These are phyloP conservation scores for Gymnoscopelus microlampas DNA, from an alignment of 2,797 vertebrate genomes.

Conservation along the genomic window DNA sequence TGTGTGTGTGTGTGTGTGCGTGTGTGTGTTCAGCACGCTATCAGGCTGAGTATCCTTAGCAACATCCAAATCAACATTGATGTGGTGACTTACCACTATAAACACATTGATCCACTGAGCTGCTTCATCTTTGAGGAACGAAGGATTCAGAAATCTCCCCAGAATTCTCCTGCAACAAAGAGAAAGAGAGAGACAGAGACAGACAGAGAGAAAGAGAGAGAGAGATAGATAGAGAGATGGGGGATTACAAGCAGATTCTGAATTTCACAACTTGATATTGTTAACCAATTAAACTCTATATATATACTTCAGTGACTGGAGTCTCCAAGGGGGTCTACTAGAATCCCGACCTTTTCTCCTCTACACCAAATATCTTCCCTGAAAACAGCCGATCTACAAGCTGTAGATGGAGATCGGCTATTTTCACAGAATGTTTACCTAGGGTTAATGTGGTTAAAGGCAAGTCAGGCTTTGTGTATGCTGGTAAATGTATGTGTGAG, in stretches of 20 bases:
- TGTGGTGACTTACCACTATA: slow-evolving; percentile 65
- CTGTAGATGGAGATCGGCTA: too few species aligned
- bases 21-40: not conserved
- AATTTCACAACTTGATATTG: slow-evolving; percentile 51
- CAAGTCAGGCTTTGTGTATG: slow-evolving; percentile 41
- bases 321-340: too few species aligned
- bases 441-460: slow-evolving; percentile 33
- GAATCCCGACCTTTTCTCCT: too few species aligned
- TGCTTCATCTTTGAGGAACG: slow-evolving; percentile 78
- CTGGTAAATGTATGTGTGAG: too few species aligned
- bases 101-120: slow-evolving; percentile 56
- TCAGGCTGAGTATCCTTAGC: not conserved
- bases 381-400: too few species aligned
- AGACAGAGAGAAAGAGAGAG: slow-evolving; percentile 1
- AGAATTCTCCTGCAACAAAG: slow-evolving; percentile 78
- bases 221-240: not conserved
- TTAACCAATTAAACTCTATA: too few species aligned
- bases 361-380: too few species aligned
- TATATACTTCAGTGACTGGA: too few species aligned
- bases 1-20: not conserved
- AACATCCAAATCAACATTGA: slow-evolving; percentile 13
- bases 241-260: slow-evolving; percentile 63
- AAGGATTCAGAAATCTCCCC: slow-evolving; percentile 77
- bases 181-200: slow-evolving; percentile 25
- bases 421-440: too few species aligned